Conservation (phyloP, 2,113 vertebrate species). For the Callaeas wilsoni region DNA sequence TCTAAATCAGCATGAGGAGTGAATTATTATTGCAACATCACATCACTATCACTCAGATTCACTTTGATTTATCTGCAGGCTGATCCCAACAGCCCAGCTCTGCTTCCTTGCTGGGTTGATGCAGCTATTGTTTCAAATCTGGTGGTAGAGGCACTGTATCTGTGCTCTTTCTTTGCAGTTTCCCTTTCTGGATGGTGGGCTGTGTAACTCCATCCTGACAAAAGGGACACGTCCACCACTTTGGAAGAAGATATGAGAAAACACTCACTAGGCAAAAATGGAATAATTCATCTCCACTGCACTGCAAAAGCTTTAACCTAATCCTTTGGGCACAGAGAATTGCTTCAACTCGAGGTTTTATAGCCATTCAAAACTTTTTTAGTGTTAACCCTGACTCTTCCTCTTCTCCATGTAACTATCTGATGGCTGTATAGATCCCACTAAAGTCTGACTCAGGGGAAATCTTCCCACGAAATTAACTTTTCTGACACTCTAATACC, state of each 20-base stretch:
- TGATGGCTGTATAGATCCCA: background rate
- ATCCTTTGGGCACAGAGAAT: background rate
- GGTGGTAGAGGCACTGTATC: background rate
- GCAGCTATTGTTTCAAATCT: conserved; percentile 34
- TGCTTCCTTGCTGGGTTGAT: conserved; percentile 12
- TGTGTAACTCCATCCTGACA: background rate
- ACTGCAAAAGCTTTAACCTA: background rate
- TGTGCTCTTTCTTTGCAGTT: background rate
- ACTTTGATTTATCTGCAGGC: conserved; percentile 49
- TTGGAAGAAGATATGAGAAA: conserved; percentile 28
- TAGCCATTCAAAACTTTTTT: background rate
- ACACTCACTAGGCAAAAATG: background rate
- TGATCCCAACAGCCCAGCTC: conserved; percentile 7
- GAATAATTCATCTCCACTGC: background rate
- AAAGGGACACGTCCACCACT: background rate
- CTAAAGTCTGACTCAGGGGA: background rate
- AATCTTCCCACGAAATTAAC: background rate
- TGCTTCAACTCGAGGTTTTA: background rate
- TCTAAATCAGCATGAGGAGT: conserved; percentile 47
- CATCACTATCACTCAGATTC: conserved; percentile 38
- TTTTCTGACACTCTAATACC: background rate
- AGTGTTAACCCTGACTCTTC: background rate
- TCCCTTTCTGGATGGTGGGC: background rate
- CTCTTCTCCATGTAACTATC: background rate
- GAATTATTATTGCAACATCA: conserved; percentile 52